Conservation (phyloP, 1,140 invertebrate species). For the Theocolax elegans region DNA sequence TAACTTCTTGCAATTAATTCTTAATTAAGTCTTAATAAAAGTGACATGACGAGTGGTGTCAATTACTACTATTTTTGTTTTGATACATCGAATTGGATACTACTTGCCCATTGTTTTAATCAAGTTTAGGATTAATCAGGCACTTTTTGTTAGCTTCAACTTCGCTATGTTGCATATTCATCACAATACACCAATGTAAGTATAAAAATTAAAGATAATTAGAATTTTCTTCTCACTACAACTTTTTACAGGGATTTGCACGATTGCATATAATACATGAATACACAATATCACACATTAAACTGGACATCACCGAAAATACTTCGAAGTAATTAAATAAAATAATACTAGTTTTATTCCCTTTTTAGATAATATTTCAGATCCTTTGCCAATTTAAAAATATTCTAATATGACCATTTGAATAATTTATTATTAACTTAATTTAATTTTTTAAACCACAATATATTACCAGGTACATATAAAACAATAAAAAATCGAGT, state of each 20-base stretch:
- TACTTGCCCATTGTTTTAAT: conserved; percentile 10
- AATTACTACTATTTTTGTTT: too few species aligned
- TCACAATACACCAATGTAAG: conserved; percentile 6
- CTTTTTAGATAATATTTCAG: not conserved
- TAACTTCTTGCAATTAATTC: too few species aligned
- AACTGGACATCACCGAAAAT: conserved; percentile 22
- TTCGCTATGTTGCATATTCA: not conserved
- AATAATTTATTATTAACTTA: not conserved
- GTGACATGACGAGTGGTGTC: too few species aligned
- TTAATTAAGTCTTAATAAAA: too few species aligned
- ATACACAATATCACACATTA: conserved; percentile 7
- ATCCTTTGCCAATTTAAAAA: not conserved
- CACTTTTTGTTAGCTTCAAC: conserved; percentile 24
- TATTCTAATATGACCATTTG: too few species aligned
- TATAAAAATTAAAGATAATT: conserved; percentile 35
- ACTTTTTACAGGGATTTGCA: not conserved
- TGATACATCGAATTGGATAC: too few species aligned
- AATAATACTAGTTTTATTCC: not conserved
- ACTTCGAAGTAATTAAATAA: not conserved
- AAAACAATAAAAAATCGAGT: too few species aligned
- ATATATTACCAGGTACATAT: too few species aligned
- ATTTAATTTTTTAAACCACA: too few species aligned
- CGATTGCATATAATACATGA: conserved; percentile 14
- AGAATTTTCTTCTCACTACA: conserved; percentile 12
- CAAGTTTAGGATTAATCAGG: conserved; percentile 31